A percentile compares a stretch with the other conserved stretches of the same genome.
Evolutionary conservation across 2,113 vertebrate genomes (phyloP).

Genomic region (Camarhynchus parvulus): DNA sequence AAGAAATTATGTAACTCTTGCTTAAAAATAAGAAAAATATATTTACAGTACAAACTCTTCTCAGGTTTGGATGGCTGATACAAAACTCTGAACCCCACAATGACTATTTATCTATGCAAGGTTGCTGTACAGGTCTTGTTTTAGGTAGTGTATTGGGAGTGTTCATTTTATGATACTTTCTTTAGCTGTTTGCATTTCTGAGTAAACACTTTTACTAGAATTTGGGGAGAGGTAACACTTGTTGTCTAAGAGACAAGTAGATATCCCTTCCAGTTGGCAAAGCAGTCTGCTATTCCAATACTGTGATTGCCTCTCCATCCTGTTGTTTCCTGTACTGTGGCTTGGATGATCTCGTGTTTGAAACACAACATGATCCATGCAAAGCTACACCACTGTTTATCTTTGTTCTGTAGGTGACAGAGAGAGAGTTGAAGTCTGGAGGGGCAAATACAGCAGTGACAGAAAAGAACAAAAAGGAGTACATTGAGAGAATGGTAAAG

Average conservation of each 20-base stretch:
- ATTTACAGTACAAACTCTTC: not conserved
- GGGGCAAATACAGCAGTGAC: slow-evolving; percentile 95
- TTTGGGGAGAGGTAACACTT: not conserved
- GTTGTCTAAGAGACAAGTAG: not conserved
- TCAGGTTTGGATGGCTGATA: not conserved
- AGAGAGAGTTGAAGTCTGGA: slow-evolving; percentile 94
- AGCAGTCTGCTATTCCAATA: not conserved
- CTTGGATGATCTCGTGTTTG: not conserved
- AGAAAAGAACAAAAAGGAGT: slow-evolving; percentile 99
- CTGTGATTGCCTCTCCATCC: not conserved
- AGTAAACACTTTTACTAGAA: not conserved
- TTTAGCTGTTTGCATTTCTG: not conserved
- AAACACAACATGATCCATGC: not conserved
- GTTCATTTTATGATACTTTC: not conserved
- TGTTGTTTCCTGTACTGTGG: not conserved
- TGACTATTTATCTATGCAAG: not conserved
- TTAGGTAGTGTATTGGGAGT: not conserved
- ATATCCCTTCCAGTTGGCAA: not conserved
- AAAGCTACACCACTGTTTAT: not conserved
- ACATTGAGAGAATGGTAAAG: slow-evolving; percentile 97
- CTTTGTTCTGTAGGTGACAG: slow-evolving; percentile 85
- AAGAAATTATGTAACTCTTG: not conserved
- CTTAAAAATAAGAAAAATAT: not conserved
- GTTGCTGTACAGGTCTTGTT: not conserved
- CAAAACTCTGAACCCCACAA: not conserved